Percentiles rank a stretch among this genome's conserved stretches.
phyloP scores from a whole-genome alignment of 2,888 invertebrate species.

The Octonoba sinensis region DNA sequence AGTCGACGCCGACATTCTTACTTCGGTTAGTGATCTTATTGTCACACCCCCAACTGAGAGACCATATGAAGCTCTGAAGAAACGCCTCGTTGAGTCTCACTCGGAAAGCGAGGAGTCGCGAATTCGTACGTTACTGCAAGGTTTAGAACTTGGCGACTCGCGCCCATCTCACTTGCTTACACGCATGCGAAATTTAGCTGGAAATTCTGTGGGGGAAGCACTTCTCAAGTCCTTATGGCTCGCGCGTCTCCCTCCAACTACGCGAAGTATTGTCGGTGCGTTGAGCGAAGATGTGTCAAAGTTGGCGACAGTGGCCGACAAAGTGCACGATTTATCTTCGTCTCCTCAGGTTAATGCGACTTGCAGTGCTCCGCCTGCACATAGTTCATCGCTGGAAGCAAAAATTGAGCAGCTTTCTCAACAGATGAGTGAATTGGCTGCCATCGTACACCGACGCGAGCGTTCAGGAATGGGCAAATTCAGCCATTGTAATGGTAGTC shows the following conservation, averaged over 20 bases:
- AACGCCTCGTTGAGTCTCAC: neutral
- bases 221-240: constrained; percentile 3
- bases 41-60: neutral
- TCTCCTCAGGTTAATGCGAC: neutral
- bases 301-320: neutral
- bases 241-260: neutral
- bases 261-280: neutral
- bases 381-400: neutral
- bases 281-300: neutral
- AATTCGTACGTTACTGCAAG: neutral
- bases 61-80: neutral
- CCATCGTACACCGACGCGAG: neutral
- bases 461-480: neutral
- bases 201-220: neutral
- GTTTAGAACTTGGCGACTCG: neutral
- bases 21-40: constrained; percentile 5
- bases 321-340: neutral
- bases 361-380: neutral
- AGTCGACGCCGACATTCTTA: constrained; percentile 15
- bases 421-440: neutral
- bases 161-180: constrained; percentile 11
- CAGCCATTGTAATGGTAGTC: neutral
- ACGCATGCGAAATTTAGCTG: neutral
- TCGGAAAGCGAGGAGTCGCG: neutral
- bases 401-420: neutral